Conservation (phyloP, 2,888 invertebrate genomes). For the Pammene aurita region DNA sequence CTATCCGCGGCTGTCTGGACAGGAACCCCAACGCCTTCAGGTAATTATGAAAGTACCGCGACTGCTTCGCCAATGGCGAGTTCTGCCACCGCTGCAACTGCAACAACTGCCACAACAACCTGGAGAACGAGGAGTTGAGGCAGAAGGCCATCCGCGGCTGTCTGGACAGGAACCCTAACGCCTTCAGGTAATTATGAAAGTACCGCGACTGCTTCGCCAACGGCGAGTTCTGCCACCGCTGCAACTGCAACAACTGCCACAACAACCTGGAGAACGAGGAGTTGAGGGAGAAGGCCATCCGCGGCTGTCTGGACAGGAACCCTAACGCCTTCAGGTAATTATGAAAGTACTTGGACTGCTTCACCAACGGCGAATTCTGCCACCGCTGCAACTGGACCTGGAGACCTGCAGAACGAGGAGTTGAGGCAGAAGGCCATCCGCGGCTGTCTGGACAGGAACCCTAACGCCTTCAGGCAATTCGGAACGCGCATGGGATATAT, state of each 20-base stretch:
- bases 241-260: constrained; percentile 98
- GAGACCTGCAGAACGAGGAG: constrained; percentile 97
- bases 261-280: constrained; percentile 98
- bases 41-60: constrained; percentile 65
- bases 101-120: constrained; percentile 86
- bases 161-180: constrained; percentile 97
- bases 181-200: constrained; percentile 92
- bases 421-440: constrained; percentile 96
- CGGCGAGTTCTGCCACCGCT: constrained; percentile 98
- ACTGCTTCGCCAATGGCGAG: neutral
- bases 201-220: constrained; percentile 99
- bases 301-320: constrained; percentile 97
- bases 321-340: constrained; percentile 94
- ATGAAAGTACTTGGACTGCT: constrained; percentile 98
- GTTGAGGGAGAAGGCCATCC: constrained; percentile 96
- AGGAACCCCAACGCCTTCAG: constrained; percentile 98
- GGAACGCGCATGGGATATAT: too few relatives aligned
- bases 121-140: constrained; percentile 96
- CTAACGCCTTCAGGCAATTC: constrained; percentile 93
- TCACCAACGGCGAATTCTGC: constrained; percentile 99
- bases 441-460: constrained; percentile 97
- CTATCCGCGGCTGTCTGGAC: constrained; percentile 97
- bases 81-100: neutral
- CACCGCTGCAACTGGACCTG: constrained; percentile 98
- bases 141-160: constrained; percentile 97